Base-by-base conservation (phyloP, 2,113 vertebrate genomes). In the Chauna torquata region DNA sequence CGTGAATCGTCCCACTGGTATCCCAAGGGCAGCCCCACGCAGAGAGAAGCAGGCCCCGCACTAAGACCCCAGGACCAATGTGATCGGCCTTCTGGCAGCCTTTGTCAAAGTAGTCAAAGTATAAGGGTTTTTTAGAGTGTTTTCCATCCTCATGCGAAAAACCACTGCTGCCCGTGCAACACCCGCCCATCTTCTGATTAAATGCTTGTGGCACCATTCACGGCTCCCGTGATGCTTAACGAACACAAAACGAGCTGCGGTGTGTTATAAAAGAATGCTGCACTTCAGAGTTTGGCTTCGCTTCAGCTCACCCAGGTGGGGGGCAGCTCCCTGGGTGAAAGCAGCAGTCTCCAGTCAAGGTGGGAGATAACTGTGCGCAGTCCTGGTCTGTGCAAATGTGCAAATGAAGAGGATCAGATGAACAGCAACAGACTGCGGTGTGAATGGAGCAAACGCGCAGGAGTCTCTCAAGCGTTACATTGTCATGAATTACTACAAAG, bases 181-280 rank as follows among this genome's bases (percentile, higher is more conserved):
- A 17, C 58, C 30, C 36, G 28, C 11, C 5, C 59, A 30, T 7
- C 28, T 40, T 14, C n/a, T 30, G 58, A n/a, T 25, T 22, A 42
- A 27, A 36, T 4, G 2, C 54, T 40, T 8, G 38, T 1, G 8
- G 36, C 44, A 13, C 44, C 36, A 9, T 0, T 7, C 32, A 18
- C 6, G 1, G 44, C 36, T 36, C 16, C 44, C 3, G 2, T 1
- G 19, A 8, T 16, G 15, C 45, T 66, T 16, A 28, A 57, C 2
- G 25, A 44, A 38, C 50, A 44, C 34, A 55, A 72, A 81, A 2
- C 24, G 9, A 27, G 61, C 6, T 1, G 23, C 8, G 3, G 47
- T 25, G 40, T 50, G 16, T 36, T 19, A 11, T 20, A 18, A 58
- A 45, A 64, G 20, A n/a, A 7, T 22, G 38, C 27, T 50, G 80